Evolutionary conservation across 2,797 vertebrate species (phyloP).

Genomic region (Neolamprologus multifasciatus): DNA sequence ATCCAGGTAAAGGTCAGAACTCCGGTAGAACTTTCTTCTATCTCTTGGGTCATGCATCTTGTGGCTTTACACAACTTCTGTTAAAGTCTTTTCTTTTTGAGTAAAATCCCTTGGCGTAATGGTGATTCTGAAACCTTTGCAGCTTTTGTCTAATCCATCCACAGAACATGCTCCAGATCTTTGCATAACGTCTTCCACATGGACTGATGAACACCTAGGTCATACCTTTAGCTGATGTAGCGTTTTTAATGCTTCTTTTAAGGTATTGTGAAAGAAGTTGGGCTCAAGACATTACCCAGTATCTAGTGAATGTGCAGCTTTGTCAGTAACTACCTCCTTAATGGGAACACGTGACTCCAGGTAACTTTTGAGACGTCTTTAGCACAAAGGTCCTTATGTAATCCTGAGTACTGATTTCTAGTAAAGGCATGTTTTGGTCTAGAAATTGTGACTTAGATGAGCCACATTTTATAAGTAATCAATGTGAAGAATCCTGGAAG

Average conservation of each 20-base stretch:
- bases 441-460: neutral
- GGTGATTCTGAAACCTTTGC: neutral
- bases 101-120: neutral
- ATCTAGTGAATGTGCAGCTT: fast-evolving
- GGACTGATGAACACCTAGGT: neutral
- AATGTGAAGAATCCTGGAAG: neutral
- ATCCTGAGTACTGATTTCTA: neutral
- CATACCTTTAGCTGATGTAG: neutral
- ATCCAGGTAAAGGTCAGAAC: neutral
- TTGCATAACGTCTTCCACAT: fast-evolving
- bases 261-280: neutral
- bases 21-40: neutral
- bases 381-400: neutral
- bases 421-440: neutral
- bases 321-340: neutral
- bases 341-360: neutral
- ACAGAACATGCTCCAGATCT: neutral
- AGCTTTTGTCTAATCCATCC: neutral
- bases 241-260: neutral
- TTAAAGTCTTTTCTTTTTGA: neutral
- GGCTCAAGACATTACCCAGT: neutral
- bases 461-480: neutral
- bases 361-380: neutral
- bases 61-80: neutral
- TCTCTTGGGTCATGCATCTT: neutral